These are phyloP conservation scores for Spisula solida DNA, from an alignment of 2,888 invertebrate genomes.

Conservation along the genomic window DNA sequence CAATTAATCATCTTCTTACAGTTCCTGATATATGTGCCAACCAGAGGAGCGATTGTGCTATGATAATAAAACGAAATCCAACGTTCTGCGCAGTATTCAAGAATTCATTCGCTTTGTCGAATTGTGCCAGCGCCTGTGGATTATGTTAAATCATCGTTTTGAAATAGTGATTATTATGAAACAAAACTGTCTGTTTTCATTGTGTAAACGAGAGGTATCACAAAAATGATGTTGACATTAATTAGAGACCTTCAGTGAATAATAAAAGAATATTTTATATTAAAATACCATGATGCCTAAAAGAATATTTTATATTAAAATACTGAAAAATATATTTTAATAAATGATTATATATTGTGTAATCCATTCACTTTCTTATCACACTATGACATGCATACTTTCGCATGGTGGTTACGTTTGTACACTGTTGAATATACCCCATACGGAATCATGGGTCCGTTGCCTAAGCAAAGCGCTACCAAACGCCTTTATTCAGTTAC, in stretches of 20 bases:
- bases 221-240: background rate
- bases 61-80: background rate
- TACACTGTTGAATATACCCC: too few species aligned
- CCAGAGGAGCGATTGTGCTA: slow-evolving; percentile 14
- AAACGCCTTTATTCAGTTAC: too few species aligned
- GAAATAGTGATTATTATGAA: background rate
- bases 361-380: too few species aligned
- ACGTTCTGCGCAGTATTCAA: background rate
- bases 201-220: background rate
- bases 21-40: background rate
- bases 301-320: background rate
- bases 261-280: background rate
- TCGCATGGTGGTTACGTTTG: too few species aligned
- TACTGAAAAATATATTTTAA: too few species aligned
- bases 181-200: background rate
- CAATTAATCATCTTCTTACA: background rate
- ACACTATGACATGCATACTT: too few species aligned
- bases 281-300: background rate
- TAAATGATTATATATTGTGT: too few species aligned
- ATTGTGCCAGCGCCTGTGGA: slow-evolving; percentile 1
- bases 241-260: too few species aligned
- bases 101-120: background rate
- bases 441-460: too few species aligned
- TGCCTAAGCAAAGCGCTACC: too few species aligned
- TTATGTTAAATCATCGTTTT: background rate